phyloP scores from a whole-genome alignment of 2,888 invertebrate species.

The Eumerus sabulonum region DNA sequence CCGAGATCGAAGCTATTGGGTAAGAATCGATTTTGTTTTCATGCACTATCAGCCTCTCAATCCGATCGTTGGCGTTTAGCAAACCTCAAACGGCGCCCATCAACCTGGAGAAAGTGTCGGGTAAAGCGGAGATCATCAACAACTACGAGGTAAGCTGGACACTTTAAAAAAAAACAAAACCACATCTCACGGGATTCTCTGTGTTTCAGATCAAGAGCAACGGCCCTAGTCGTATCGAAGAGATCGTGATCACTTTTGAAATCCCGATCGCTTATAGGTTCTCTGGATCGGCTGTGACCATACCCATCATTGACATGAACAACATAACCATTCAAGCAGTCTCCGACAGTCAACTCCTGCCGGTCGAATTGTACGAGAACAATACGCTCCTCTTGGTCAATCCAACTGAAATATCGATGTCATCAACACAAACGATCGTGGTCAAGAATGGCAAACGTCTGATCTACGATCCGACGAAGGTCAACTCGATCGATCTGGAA shows the following conservation, averaged over 20 bases:
- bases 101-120: slow-evolving; percentile 75
- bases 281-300: slow-evolving; percentile 72
- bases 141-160: slow-evolving; percentile 73
- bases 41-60: too few relatives aligned
- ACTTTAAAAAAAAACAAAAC: too few relatives aligned
- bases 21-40: slow-evolving; percentile 66
- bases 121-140: slow-evolving; percentile 74
- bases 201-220: slow-evolving; percentile 77
- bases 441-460: slow-evolving; percentile 64
- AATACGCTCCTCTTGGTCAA: slow-evolving; percentile 75
- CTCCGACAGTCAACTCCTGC: slow-evolving; percentile 74
- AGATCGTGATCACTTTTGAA: slow-evolving; percentile 74
- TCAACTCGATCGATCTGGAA: slow-evolving; percentile 30
- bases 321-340: slow-evolving; percentile 76
- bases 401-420: slow-evolving; percentile 72
- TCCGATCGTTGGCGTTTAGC: slow-evolving; percentile 66
- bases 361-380: slow-evolving; percentile 75
- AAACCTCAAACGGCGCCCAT: slow-evolving; percentile 74
- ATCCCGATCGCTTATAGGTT: slow-evolving; percentile 77
- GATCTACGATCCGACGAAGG: slow-evolving; percentile 26
- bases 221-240: slow-evolving; percentile 77
- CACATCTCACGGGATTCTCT: too few relatives aligned
- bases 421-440: slow-evolving; percentile 61
- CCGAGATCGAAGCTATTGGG: slow-evolving; percentile 78
- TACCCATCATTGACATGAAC: slow-evolving; percentile 75